Evolutionary conservation across 2,113 vertebrate species (phyloP), one percentile per base, ranked within the genome.

Genomic region (Carettochelys insculpta): DNA sequence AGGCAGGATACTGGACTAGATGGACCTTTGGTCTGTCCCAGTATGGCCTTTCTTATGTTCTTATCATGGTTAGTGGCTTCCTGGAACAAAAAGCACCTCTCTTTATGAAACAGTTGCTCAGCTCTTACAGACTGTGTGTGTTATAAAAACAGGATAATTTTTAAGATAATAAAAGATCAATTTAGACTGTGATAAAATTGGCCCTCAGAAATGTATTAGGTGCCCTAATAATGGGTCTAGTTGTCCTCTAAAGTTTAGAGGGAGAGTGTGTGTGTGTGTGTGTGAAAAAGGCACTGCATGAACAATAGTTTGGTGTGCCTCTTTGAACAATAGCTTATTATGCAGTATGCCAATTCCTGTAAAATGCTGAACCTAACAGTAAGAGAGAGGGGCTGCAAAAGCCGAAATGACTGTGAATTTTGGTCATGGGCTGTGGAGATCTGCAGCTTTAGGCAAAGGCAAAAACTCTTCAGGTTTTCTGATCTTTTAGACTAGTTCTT

Each of bases 21-120:
- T n/a, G n/a, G n/a, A n/a, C n/a, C n/a, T n/a, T n/a, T n/a, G n/a
- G n/a, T n/a, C n/a, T n/a, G n/a, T n/a, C n/a, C n/a, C n/a, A n/a
- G n/a, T n/a, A n/a, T n/a, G n/a, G n/a, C n/a, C n/a, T n/a, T n/a
- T n/a, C n/a, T n/a, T n/a, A n/a, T n/a, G n/a, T n/a, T 47, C 31
- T 90, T 17, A 71, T 89, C n/a, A 45, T 76, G 47, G 29, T 86
- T 73, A 89, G 92, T 92, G 76, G 75, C 82, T 94, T 90, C 58
- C 43, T 53, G 80, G 65, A 89, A 92, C 58, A 85, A 89, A 94
- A 90, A 92, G 38, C 1, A 6, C 31, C 76, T 79, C 34, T 71
- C 31, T 68, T 95, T 82, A 43, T 0, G 0, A 89, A 80, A 83
- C 76, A 92, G 45, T 94, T 91, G 83, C 52, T 93, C 76, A 82